Conservation (phyloP, 2,888 invertebrate genomes). For the Metacarcinus magister region DNA sequence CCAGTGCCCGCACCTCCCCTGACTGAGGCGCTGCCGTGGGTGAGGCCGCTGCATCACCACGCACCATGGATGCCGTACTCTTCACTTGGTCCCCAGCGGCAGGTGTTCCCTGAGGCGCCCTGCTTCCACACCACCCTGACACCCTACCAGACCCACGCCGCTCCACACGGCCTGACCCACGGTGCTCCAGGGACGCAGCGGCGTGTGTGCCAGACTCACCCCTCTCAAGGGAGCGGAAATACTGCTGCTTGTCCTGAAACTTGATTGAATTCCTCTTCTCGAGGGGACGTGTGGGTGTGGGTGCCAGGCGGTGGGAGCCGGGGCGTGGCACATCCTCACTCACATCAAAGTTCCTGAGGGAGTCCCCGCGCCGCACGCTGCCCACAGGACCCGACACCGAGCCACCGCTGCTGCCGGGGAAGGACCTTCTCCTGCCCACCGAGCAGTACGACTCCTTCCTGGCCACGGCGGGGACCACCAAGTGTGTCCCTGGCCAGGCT, state of each 20-base stretch:
- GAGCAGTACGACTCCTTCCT: slow-evolving; percentile 69
- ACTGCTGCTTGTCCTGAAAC: slow-evolving; percentile 67
- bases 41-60: not conserved
- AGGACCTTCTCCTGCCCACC: slow-evolving; percentile 54
- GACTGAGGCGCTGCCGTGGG: not conserved
- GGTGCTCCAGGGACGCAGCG: not conserved
- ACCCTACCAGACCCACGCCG: slow-evolving; percentile 40
- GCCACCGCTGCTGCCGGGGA: not conserved
- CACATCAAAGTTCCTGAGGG: slow-evolving; percentile 17
- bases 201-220: not conserved
- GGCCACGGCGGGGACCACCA: not conserved
- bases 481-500: not conserved
- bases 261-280: slow-evolving; percentile 65
- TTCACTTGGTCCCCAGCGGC: too few relatives aligned
- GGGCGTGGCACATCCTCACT: not conserved
- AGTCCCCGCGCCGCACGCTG: not conserved
- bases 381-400: not conserved
- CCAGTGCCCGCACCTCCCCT: not conserved
- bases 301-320: not conserved
- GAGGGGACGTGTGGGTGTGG: slow-evolving; percentile 14
- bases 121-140: not conserved
- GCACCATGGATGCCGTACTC: not conserved
- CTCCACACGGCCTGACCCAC: not conserved
- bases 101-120: too few relatives aligned
- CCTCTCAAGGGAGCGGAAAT: slow-evolving; percentile 58